Evolutionary conservation across 2,888 invertebrate genomes (phyloP), one percentile per base, ranked within the genome.

Genomic region (Amphimallon solstitiale): DNA sequence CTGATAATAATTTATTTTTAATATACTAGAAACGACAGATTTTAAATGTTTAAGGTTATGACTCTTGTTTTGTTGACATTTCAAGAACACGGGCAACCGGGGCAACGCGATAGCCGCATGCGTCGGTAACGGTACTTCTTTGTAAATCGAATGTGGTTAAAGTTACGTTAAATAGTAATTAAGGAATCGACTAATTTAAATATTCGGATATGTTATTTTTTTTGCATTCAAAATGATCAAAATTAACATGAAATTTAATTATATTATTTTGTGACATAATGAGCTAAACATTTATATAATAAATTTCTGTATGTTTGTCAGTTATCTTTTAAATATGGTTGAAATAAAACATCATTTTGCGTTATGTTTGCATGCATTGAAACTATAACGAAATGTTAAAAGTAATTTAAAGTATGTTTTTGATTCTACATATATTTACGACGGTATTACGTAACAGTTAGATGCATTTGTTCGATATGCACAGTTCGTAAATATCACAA

Each of bases 1-100:
- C 54, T 38, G 19, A 43, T 15, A 19, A 48, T 54, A 61, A 61
- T 66, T 61, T 66, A 37, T 48, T 56, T 23, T 21, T 37, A 56
- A 65, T 48, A 56, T 46, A 61, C 61, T 51, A 62, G 61, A 54
- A 64, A 56, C n/a, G 45, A 37, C 49, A 34, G 62, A 34, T 63
- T 29, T 15, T 59, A 63, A 56, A 46, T 23, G 67, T 59, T 65
- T 59, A 43, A 67, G 67, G 67, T 67, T 67, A 67, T 63, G 67
- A 34, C 29, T 43, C 56, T 40, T 63, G 63, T 59, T 67, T 51
- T 67, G 67, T 67, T 67, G 67, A 67, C 67, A 67, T 67, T 67
- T 37, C 56, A 49, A 40, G 51, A 19, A 23, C 49, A 45, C 19
- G 29, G 59, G 14, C 59, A 19, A 23, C 49, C 35, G n/a, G 29